A percentile compares a stretch with the other conserved stretches of the same genome.
Conservation (phyloP, 2,888 invertebrate genomes). For the Drosophila flavopinicola region DNA sequence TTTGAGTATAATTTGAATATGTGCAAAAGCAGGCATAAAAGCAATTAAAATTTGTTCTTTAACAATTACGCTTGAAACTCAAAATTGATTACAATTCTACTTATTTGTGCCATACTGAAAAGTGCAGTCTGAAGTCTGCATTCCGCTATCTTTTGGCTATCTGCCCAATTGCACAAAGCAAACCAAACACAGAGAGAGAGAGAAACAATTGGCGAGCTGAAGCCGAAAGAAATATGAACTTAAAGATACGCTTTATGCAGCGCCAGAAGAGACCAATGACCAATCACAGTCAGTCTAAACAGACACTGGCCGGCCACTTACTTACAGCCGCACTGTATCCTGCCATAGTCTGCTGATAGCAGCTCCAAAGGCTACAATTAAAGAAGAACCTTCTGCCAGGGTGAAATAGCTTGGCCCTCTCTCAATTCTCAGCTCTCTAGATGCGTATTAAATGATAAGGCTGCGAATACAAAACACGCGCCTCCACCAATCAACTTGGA, state of each 20-base stretch:
- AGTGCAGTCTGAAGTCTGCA: slow-evolving; percentile 12
- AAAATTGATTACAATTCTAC: slow-evolving; percentile 1
- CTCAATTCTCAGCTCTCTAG: slow-evolving; percentile 25
- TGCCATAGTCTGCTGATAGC: slow-evolving; percentile 50
- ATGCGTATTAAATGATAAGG: slow-evolving; percentile 77
- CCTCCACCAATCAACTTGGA: slow-evolving; percentile 44
- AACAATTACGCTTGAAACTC: too few relatives aligned
- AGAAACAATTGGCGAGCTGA: slow-evolving; percentile 51
- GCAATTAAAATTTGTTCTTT: too few relatives aligned
- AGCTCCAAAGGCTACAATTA: slow-evolving; percentile 68
- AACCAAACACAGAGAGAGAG: too few relatives aligned
- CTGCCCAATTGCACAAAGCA: slow-evolving; percentile 30
- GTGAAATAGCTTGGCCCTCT: slow-evolving; percentile 16
- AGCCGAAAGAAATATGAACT: slow-evolving; percentile 63
- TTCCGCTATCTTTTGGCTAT: slow-evolving; percentile 14
- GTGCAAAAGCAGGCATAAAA: too few relatives aligned
- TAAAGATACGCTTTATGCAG: slow-evolving; percentile 66
- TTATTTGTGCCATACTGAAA: background rate
- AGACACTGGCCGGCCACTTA: slow-evolving; percentile 28
- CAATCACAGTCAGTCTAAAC: slow-evolving; percentile 64
- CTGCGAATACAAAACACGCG: slow-evolving; percentile 53
- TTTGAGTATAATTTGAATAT: background rate
- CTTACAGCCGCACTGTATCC: slow-evolving; percentile 48
- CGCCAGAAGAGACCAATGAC: slow-evolving; percentile 47
- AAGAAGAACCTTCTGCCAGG: slow-evolving; percentile 40